phyloP scores from a whole-genome alignment of 2,797 vertebrate genomes.

The Helostoma temminkii region DNA sequence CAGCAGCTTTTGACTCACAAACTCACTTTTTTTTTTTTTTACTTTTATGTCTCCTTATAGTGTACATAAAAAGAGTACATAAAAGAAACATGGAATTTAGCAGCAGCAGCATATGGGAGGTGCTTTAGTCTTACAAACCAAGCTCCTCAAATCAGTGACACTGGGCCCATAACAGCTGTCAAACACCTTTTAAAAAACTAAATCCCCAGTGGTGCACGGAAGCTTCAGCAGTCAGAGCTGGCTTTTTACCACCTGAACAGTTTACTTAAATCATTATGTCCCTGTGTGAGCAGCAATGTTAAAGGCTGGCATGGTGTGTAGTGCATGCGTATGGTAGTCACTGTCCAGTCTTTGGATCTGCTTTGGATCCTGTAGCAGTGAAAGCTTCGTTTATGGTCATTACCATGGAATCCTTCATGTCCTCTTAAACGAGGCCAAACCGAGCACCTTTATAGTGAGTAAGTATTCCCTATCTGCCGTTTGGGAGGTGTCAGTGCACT shows the following conservation, averaged over 20 bases:
- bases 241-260: constrained; percentile 62
- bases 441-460: constrained; percentile 75
- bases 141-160: constrained; percentile 38
- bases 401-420: constrained; percentile 78
- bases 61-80: background rate
- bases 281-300: constrained; percentile 53
- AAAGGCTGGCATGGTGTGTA: constrained; percentile 37
- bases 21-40: constrained; percentile 10
- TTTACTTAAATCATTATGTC: constrained; percentile 67
- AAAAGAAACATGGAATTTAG: constrained; percentile 26
- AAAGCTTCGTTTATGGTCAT: constrained; percentile 66
- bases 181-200: constrained; percentile 59
- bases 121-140: constrained; percentile 25
- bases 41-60: constrained; percentile 16
- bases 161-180: constrained; percentile 47
- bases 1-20: constrained; percentile 24
- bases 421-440: constrained; percentile 80
- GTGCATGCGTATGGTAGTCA: background rate
- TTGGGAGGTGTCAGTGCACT: constrained; percentile 76
- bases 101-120: constrained; percentile 12
- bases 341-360: constrained; percentile 43
- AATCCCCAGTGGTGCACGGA: constrained; percentile 30
- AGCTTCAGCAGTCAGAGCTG: constrained; percentile 37
- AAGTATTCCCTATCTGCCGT: constrained; percentile 82
- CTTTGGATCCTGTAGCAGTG: constrained; percentile 49